Conservation (phyloP, 2,888 invertebrate species). For the Heterodera filipjevi region DNA sequence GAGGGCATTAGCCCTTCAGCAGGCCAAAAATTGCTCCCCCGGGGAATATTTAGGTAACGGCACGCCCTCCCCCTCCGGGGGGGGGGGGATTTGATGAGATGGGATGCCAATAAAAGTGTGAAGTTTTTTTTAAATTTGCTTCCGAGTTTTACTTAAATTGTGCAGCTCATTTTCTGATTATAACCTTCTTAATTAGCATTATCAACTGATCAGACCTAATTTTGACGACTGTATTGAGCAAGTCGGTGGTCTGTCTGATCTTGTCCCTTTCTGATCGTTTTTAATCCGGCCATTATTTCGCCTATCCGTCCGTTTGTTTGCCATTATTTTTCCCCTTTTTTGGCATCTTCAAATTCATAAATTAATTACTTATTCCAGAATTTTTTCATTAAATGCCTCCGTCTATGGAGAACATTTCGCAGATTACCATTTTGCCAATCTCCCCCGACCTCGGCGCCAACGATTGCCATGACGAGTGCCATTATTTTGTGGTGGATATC, state of each 20-base stretch:
- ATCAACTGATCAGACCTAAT: too few species aligned
- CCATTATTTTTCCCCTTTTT: not conserved
- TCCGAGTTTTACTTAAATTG: too few species aligned
- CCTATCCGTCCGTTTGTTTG: not conserved
- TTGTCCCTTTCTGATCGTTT: not conserved
- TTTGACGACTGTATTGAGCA: too few species aligned
- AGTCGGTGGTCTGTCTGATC: not conserved
- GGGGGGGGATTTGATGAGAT: too few species aligned
- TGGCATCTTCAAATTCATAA: not conserved
- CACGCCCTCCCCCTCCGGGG: not conserved
- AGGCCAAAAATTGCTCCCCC: not conserved
- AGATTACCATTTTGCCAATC: not conserved
- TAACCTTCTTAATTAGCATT: too few species aligned
- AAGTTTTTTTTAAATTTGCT: too few species aligned
- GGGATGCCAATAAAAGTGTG: too few species aligned
- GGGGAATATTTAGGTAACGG: not conserved
- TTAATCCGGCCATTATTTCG: not conserved
- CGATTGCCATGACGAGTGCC: constrained; percentile 4
- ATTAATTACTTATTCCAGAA: constrained; percentile 12
- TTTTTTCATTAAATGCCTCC: constrained; percentile 15
- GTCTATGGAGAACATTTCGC: not conserved
- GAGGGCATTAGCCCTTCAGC: not conserved
- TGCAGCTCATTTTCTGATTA: too few species aligned
- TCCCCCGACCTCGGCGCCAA: not conserved
- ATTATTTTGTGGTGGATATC: constrained; percentile 29